Conservation (phyloP, 1,140 invertebrate species). For the Metaphire vulgaris region DNA sequence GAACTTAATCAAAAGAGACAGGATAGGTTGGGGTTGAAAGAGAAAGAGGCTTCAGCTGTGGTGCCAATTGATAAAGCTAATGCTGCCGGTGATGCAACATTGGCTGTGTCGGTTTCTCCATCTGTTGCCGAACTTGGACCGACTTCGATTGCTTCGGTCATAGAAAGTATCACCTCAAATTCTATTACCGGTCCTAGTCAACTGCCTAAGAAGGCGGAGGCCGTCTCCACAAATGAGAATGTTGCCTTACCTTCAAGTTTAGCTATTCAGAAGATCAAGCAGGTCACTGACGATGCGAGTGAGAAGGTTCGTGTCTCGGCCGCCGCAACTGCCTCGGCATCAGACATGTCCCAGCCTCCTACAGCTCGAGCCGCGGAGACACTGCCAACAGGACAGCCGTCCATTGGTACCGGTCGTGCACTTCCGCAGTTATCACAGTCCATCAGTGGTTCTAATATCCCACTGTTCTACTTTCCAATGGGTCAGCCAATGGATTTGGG, state of each 20-base stretch:
- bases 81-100: not conserved
- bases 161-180: not conserved
- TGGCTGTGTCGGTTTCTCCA: not conserved
- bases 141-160: too few relatives aligned
- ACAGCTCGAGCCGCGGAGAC: too few relatives aligned
- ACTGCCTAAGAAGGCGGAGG: not conserved
- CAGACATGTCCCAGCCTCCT: too few relatives aligned
- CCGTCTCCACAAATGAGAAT: not conserved
- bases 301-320: not conserved
- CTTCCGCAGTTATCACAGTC: too few relatives aligned
- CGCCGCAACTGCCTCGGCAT: too few relatives aligned
- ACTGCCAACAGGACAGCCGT: too few relatives aligned
- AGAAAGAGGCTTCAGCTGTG: not conserved
- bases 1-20: not conserved
- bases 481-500: conserved; percentile 70
- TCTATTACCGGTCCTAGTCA: not conserved
- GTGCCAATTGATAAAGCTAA: not conserved
- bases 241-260: not conserved
- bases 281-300: not conserved
- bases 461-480: conserved; percentile 78
- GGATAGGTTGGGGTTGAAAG: too few relatives aligned
- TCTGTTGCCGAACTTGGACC: not conserved
- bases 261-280: not conserved
- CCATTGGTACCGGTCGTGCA: too few relatives aligned
- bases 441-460: too few relatives aligned